Conservation (phyloP, 2,113 vertebrate species). For the Python bivittatus region DNA sequence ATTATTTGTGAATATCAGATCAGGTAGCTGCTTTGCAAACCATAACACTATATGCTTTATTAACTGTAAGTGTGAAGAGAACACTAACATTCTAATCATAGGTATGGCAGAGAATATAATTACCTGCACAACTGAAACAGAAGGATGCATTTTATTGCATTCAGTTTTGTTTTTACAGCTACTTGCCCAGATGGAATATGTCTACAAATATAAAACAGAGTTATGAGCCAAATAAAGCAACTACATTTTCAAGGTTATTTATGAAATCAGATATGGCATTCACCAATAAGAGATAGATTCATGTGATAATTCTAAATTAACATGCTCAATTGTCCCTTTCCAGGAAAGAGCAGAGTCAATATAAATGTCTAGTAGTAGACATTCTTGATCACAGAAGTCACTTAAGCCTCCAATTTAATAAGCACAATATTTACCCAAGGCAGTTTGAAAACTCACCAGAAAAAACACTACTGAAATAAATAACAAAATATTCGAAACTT, state of each 20-base stretch:
- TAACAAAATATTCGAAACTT: conserved; percentile 88
- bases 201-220: conserved; percentile 69
- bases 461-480: conserved; percentile 89
- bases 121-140: conserved; percentile 95
- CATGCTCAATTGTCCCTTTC: background rate
- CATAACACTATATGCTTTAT: background rate
- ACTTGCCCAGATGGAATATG: conserved; percentile 97
- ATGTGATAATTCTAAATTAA: conserved; percentile 1
- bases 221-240: background rate
- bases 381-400: background rate
- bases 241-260: background rate
- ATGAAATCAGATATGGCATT: background rate
- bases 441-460: conserved; percentile 79
- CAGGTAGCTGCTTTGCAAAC: background rate
- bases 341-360: background rate
- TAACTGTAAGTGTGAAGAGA: background rate
- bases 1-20: background rate
- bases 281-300: background rate
- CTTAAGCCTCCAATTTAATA: background rate
- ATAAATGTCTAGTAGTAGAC: background rate
- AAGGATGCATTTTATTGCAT: conserved; percentile 96
- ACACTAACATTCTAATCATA: background rate
- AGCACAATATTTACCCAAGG: background rate
- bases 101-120: conserved; percentile 13
- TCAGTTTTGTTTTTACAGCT: conserved; percentile 95